phyloP scores from a whole-genome alignment of 2,888 invertebrate species.

The Lacanobia oleracea region DNA sequence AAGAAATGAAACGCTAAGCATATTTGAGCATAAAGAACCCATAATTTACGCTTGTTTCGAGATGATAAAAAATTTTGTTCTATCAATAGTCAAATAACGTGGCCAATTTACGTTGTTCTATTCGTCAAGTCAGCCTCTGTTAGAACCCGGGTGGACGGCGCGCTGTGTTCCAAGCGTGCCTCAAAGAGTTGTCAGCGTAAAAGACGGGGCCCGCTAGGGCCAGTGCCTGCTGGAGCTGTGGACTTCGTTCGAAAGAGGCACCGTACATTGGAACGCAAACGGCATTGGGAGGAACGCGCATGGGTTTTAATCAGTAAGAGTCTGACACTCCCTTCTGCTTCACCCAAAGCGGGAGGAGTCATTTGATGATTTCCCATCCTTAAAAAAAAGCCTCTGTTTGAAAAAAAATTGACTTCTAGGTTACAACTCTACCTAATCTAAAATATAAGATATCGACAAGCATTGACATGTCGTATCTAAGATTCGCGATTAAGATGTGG shows the following conservation, averaged over 20 bases:
- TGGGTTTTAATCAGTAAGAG: no score
- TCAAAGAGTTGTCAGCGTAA: no score
- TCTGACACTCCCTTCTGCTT: no score
- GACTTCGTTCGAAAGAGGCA: no score
- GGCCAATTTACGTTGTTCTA: neutral
- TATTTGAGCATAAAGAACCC: slow-evolving; percentile 10
- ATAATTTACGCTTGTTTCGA: neutral
- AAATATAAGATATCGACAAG: slow-evolving; percentile 26
- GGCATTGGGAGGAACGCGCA: no score
- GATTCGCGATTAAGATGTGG: slow-evolving; percentile 71
- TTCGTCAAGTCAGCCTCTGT: neutral
- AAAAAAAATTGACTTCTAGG: neutral
- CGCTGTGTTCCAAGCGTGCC: no score
- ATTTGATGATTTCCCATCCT: no score
- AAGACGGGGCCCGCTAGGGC: no score
- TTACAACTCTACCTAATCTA: slow-evolving; percentile 37
- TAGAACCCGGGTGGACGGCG: no score
- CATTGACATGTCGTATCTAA: slow-evolving; percentile 64
- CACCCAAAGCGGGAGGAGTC: no score
- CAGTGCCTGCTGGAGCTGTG: no score
- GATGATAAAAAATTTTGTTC: slow-evolving; percentile 1
- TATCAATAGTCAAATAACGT: slow-evolving; percentile 4
- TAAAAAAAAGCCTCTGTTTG: neutral
- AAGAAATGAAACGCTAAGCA: slow-evolving; percentile 16
- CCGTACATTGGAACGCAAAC: no score